Conservation (phyloP, 2,113 vertebrate genomes). For the Cygnus atratus region DNA sequence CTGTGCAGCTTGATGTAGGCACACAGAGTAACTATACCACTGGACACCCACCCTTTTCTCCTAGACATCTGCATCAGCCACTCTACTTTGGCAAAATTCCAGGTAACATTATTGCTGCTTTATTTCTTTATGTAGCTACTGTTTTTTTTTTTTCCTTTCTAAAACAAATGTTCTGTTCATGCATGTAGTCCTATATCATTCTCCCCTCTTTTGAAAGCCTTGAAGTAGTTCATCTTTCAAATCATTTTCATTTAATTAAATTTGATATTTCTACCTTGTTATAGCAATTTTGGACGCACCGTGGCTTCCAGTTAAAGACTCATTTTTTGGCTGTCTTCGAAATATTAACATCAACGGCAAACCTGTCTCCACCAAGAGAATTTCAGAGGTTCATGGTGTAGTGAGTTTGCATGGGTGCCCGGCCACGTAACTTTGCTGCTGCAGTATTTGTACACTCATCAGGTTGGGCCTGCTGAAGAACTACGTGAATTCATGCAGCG, state of each 20-base stretch:
- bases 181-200: not conserved
- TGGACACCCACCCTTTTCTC: constrained; percentile 56
- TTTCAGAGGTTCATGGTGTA: constrained; percentile 76
- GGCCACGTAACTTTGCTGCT: constrained; percentile 52
- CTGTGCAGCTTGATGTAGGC: constrained; percentile 84
- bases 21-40: constrained; percentile 77
- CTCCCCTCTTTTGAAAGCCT: not conserved
- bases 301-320: constrained; percentile 73
- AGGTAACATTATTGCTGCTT: constrained; percentile 74
- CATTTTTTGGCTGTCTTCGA: constrained; percentile 87
- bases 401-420: constrained; percentile 89
- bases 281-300: constrained; percentile 55
- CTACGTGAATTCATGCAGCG: not conserved
- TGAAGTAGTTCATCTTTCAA: not conserved
- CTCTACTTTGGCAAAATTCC: constrained; percentile 88
- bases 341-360: constrained; percentile 82
- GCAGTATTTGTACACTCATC: not conserved
- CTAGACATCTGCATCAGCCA: constrained; percentile 62
- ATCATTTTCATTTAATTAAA: not conserved
- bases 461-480: not conserved
- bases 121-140: not conserved
- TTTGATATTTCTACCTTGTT: not conserved
- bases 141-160: not conserved
- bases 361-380: constrained; percentile 73
- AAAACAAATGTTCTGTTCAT: not conserved